Conservation (phyloP, 2,797 vertebrate genomes). For the Malurus splendens region DNA sequence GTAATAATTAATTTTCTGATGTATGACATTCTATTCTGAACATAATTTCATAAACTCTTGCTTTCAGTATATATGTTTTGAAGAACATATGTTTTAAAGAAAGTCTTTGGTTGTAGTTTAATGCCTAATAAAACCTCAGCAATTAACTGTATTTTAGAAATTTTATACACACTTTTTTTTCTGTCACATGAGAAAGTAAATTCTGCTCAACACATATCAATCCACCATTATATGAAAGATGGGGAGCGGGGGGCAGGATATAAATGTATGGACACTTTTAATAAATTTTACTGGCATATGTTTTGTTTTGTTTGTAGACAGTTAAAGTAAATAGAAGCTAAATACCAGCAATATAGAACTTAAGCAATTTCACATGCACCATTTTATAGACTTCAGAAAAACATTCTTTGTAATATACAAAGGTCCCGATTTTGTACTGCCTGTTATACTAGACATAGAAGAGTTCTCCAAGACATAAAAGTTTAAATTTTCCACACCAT, state of each 20-base stretch:
- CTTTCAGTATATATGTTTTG: not conserved
- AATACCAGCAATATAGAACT: not conserved
- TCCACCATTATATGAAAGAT: not conserved
- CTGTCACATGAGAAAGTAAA: not conserved
- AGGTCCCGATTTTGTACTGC: not conserved
- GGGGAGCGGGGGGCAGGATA: accelerated
- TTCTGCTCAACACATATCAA: not conserved
- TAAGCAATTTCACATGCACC: not conserved
- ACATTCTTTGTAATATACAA: not conserved
- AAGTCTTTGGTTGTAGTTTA: not conserved
- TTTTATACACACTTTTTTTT: not conserved
- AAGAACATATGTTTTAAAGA: not conserved
- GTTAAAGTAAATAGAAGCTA: not conserved
- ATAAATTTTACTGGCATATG: not conserved
- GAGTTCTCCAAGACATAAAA: not conserved
- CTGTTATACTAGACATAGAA: not conserved
- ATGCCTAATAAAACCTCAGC: not conserved
- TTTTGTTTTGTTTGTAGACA: not conserved
- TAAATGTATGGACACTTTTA: not conserved
- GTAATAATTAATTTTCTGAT: not conserved
- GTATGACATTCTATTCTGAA: not conserved
- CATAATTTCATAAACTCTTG: not conserved
- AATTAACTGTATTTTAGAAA: not conserved
- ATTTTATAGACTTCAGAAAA: not conserved
- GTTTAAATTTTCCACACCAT: not conserved